Conservation (phyloP, 2,797 vertebrate species). For the Betta splendens region DNA sequence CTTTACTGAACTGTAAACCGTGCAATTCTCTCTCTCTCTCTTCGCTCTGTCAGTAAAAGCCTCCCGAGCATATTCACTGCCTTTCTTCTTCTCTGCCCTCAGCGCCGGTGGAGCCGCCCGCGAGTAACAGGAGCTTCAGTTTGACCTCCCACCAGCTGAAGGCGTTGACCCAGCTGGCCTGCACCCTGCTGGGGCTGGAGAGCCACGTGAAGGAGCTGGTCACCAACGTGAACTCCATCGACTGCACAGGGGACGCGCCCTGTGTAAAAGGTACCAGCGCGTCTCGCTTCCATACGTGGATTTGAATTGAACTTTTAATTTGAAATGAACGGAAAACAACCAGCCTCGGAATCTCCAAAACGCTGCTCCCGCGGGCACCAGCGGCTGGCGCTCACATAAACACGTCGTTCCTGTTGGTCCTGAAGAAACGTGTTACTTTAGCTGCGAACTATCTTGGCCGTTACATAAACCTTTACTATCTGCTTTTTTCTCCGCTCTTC, state of each 20-base stretch:
- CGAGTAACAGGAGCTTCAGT: slow-evolving; percentile 80
- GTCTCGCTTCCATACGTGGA: neutral
- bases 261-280: slow-evolving; percentile 83
- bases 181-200: slow-evolving; percentile 87
- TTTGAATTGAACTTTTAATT: neutral
- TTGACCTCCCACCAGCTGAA: slow-evolving; percentile 88
- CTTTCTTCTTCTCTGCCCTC: slow-evolving; percentile 18
- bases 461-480: slow-evolving; percentile 63
- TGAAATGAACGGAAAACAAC: too few relatives aligned
- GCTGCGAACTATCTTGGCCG: slow-evolving; percentile 59
- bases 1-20: slow-evolving; percentile 53
- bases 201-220: slow-evolving; percentile 83
- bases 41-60: slow-evolving; percentile 32
- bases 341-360: slow-evolving; percentile 7
- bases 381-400: slow-evolving; percentile 4
- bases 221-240: slow-evolving; percentile 79
- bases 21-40: slow-evolving; percentile 18
- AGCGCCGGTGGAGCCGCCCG: slow-evolving; percentile 81
- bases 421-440: slow-evolving; percentile 55
- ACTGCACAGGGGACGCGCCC: slow-evolving; percentile 75
- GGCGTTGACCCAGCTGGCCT: slow-evolving; percentile 85
- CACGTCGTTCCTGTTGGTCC: slow-evolving; percentile 29
- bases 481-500: slow-evolving; percentile 58
- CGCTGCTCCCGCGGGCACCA: slow-evolving; percentile 13
- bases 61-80: slow-evolving; percentile 9